Conservation (phyloP, 2,113 vertebrate genomes). For the Heteronetta atricapilla region DNA sequence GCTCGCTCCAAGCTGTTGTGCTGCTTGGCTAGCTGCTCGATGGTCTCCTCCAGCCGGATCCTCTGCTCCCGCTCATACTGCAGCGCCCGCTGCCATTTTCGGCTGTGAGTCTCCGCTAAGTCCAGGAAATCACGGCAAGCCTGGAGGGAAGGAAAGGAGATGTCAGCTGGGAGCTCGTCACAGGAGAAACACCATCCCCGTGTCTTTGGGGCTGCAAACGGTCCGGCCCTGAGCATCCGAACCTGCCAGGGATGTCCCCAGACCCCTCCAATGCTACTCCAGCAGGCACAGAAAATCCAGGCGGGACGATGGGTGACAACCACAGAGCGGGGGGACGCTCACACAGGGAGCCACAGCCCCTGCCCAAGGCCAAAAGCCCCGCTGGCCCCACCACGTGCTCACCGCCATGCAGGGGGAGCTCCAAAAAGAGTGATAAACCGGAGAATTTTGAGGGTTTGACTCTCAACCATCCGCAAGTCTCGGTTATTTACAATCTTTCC, state of each 20-base stretch:
- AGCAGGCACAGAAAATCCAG: not conserved
- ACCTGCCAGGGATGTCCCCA: fast-evolving
- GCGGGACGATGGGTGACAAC: not conserved
- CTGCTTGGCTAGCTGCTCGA: slow-evolving; percentile 97
- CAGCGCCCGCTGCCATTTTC: slow-evolving; percentile 93
- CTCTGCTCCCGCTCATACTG: slow-evolving; percentile 97
- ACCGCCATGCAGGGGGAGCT: not conserved
- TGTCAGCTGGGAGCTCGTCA: not conserved
- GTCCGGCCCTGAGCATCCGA: fast-evolving
- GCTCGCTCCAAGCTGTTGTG: slow-evolving; percentile 97
- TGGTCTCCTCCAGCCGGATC: slow-evolving; percentile 93
- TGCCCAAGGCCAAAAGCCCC: not conserved
- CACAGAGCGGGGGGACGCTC: not conserved
- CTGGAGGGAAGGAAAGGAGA: slow-evolving; percentile 61
- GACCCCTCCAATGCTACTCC: not conserved
- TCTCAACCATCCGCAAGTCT: not conserved
- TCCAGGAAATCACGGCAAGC: slow-evolving; percentile 97
- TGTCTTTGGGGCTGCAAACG: fast-evolving
- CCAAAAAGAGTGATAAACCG: not conserved
- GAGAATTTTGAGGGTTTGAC: not conserved
- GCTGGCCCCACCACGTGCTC: fast-evolving
- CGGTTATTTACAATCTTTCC: not conserved
- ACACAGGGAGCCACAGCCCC: not conserved
- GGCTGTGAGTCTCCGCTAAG: slow-evolving; percentile 91
- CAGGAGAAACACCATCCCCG: fast-evolving